Conservation (phyloP, 2,888 invertebrate genomes). For the Platycheirus albimanus region DNA sequence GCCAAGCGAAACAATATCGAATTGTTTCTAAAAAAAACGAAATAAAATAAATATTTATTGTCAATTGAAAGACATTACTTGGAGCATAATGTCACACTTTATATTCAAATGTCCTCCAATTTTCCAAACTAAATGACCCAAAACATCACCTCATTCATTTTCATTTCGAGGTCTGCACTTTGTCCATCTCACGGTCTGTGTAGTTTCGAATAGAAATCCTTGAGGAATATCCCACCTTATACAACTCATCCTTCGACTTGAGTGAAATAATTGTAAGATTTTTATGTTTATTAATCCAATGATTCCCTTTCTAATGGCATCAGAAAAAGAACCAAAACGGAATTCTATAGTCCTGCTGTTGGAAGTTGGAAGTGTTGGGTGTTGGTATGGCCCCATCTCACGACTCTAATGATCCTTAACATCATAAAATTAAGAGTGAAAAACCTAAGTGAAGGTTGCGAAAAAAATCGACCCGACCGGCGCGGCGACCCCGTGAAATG, state of each 20-base stretch:
- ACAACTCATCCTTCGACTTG: conserved; percentile 64
- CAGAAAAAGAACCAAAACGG: neutral
- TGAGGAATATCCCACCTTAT: neutral
- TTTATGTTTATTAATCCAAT: conserved; percentile 79
- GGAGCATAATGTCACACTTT: conserved; percentile 45
- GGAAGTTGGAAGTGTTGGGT: too few relatives aligned
- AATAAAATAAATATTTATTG: conserved; percentile 65
- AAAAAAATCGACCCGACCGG: conserved; percentile 43
- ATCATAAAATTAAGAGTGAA: conserved; percentile 78
- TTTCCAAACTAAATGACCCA: conserved; percentile 66
- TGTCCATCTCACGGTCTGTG: conserved; percentile 41
- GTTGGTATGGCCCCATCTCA: conserved; percentile 52
- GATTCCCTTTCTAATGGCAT: conserved; percentile 62
- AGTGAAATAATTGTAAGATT: conserved; percentile 66
- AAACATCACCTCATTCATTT: conserved; percentile 72
- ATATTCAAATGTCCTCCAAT: conserved; percentile 67
- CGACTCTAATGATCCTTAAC: conserved; percentile 82
- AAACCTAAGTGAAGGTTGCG: conserved; percentile 36
- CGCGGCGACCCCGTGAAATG: too few relatives aligned
- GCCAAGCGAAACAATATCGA: conserved; percentile 1
- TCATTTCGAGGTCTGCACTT: conserved; percentile 67
- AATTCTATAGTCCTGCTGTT: neutral
- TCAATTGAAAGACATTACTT: conserved; percentile 62
- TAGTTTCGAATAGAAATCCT: neutral
- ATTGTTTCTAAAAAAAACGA: conserved; percentile 26